Percentiles rank a stretch among this genome's conserved stretches.
These are phyloP conservation scores for Rhorus exstirpatorius DNA, from an alignment of 2,888 invertebrate genomes.

Conservation along the genomic window DNA sequence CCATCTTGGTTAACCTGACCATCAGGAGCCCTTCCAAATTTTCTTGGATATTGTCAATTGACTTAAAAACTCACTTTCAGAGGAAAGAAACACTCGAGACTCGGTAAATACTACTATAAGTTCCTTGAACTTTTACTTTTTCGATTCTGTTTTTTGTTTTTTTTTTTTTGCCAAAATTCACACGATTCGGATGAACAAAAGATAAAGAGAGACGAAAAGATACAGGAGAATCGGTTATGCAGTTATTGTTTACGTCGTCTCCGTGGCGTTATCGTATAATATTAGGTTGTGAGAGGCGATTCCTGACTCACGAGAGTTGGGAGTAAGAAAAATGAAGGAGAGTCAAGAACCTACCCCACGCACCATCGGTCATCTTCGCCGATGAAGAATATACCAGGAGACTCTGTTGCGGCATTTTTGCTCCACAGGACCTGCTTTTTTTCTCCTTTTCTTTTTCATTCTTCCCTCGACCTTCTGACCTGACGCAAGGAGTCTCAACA, in stretches of 20 bases:
- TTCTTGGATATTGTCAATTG: slow-evolving; percentile 43
- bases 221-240: slow-evolving; percentile 1
- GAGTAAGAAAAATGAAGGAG: slow-evolving; percentile 81
- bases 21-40: slow-evolving; percentile 18
- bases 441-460: slow-evolving; percentile 7
- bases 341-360: slow-evolving; percentile 83
- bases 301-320: slow-evolving; percentile 51
- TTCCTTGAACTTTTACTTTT: slow-evolving; percentile 4
- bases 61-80: slow-evolving; percentile 38
- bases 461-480: slow-evolving; percentile 51
- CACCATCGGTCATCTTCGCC: slow-evolving; percentile 81
- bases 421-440: slow-evolving; percentile 14
- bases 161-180: not conserved
- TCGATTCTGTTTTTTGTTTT: slow-evolving; percentile 5
- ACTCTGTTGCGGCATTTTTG: slow-evolving; percentile 46
- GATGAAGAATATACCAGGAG: slow-evolving; percentile 5
- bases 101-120: not conserved
- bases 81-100: not conserved
- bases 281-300: slow-evolving; percentile 62
- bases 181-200: slow-evolving; percentile 37
- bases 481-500: slow-evolving; percentile 51
- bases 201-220: not conserved
- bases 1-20: slow-evolving; percentile 61
- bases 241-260: slow-evolving; percentile 58
- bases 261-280: slow-evolving; percentile 76